phyloP scores from a whole-genome alignment of 2,113 vertebrate species.

The Acrocephalus arundinaceus region DNA sequence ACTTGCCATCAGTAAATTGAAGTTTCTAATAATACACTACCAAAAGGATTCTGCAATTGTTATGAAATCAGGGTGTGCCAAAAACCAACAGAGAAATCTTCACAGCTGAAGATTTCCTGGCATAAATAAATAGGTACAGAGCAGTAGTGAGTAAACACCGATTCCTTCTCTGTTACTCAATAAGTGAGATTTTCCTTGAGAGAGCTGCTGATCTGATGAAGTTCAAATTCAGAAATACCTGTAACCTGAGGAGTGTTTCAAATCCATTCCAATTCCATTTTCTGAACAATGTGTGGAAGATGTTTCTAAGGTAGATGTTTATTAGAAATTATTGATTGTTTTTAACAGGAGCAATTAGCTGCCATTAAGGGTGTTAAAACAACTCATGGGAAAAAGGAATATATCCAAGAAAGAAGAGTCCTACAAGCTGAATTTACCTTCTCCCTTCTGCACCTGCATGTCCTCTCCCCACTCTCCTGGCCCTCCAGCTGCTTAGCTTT shows the following conservation, averaged over 20 bases:
- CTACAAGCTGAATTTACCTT: not conserved
- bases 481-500: not conserved
- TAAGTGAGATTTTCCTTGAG: not conserved
- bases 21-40: not conserved
- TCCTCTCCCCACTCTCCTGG: not conserved
- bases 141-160: not conserved
- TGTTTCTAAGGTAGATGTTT: not conserved
- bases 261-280: not conserved
- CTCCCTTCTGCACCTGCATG: not conserved
- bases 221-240: not conserved
- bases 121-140: not conserved
- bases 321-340: not conserved
- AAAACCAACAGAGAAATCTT: not conserved
- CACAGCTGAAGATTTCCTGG: not conserved
- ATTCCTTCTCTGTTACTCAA: not conserved
- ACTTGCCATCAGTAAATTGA: not conserved
- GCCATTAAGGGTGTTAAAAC: not conserved
- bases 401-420: not conserved
- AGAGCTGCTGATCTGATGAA: not conserved
- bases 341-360: not conserved
- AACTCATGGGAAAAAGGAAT: not conserved
- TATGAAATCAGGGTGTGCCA: not conserved
- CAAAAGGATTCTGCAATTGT: not conserved
- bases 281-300: not conserved
- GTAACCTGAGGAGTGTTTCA: not conserved